Evolutionary conservation across 2,888 invertebrate genomes (phyloP), one percentile per base, ranked within the genome.

Genomic region (Oligia strigilis): DNA sequence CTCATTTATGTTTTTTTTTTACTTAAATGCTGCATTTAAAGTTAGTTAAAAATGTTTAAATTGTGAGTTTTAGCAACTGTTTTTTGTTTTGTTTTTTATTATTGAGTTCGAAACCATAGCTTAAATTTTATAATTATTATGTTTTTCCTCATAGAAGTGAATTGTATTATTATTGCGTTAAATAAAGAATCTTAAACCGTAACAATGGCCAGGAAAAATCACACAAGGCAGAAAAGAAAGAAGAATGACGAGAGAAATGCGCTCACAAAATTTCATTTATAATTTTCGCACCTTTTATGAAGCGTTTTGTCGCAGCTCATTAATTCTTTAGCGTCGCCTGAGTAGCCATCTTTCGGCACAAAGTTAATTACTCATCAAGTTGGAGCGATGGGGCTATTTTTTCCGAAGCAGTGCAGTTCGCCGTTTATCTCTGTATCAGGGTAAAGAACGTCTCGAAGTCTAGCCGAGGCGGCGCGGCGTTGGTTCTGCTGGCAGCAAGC

Each of bases 361-460:
- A 82, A 89, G 88, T 88, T 92, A 91, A 93, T 93, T 92, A 91
- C 88, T 89, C 78, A 85, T 88, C 82, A 83, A 79, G 84, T 80
- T 83, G 80, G 70, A 77, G 55, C 40, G 72, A 87, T 85, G 83
- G 73, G 78, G 81, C 85, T 87, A 88, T 91, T 91, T 91, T 90
- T 90, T 87, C 85, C 80, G 75, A n/a, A 89, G 88, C 83, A 82
- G 62, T 87, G 81, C 90, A 89, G 91, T 90, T 88, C 87, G 86
- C 80, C 83, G 88, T 91, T 93, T 93, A 93, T 94, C 91, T 93
- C 86, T 91, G 86, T 87, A 93, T 94, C 92, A 85, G 85, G 87
- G 86, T 81, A 88, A 88, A 88, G 89, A 87, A 88, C 88, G 91
- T 89, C 91, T 89, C 86, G 77, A 81, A 91, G 92, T 91, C 91